Percentiles rank a stretch among this genome's conserved stretches.
Evolutionary conservation across 2,113 vertebrate genomes (phyloP).

Genomic region (Natator depressus): DNA sequence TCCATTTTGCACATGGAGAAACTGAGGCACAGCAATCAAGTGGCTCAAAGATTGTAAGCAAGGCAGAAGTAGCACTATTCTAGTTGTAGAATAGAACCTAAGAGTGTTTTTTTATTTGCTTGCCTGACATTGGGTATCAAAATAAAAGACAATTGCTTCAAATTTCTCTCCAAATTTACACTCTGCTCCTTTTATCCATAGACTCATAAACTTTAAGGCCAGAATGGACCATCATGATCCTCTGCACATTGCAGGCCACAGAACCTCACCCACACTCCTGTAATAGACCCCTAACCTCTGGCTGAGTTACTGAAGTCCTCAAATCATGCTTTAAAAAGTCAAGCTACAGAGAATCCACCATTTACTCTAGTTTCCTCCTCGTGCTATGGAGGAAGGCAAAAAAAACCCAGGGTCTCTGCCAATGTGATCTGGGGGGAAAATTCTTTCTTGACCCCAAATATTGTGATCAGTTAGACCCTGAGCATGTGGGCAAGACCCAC

Average conservation of each 20-base stretch:
- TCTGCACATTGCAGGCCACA: not conserved
- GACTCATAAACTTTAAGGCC: no score
- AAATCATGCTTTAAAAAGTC: not conserved
- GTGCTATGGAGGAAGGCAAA: not conserved
- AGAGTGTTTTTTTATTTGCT: not conserved
- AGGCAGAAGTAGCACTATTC: not conserved
- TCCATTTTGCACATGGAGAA: not conserved
- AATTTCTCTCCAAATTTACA: constrained; percentile 11
- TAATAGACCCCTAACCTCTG: not conserved
- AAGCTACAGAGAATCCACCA: not conserved
- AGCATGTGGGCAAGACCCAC: not conserved
- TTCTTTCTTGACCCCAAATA: not conserved
- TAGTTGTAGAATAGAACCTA: not conserved
- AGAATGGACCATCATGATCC: not conserved
- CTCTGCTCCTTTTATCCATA: not conserved
- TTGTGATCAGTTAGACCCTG: not conserved
- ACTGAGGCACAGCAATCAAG: not conserved
- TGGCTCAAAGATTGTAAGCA: not conserved
- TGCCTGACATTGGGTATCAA: not conserved
- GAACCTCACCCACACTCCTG: not conserved
- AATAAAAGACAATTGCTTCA: not conserved
- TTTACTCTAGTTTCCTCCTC: not conserved
- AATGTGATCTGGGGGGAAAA: not conserved
- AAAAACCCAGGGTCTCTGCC: not conserved
- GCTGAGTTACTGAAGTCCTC: not conserved